phyloP scores from a whole-genome alignment of 2,888 invertebrate species.

The Heliconius charithonia region DNA sequence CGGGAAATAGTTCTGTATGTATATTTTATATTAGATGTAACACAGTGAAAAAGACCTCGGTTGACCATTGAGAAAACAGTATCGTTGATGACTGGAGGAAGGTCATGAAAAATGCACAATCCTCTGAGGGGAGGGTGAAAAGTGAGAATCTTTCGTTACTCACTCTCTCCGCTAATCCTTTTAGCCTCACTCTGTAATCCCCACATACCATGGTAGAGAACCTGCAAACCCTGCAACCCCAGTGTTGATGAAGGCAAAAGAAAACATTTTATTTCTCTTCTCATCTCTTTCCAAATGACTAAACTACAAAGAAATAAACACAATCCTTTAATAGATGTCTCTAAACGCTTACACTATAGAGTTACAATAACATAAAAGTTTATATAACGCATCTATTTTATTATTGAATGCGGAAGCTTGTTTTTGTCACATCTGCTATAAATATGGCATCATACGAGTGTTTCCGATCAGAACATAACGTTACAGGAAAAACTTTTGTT shows the following conservation, averaged over 20 bases:
- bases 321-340: too few relatives aligned
- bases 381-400: neutral
- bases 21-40: neutral
- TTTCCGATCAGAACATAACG: conserved; percentile 1
- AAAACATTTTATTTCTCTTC: too few relatives aligned
- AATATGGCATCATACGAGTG: conserved; percentile 11
- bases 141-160: neutral
- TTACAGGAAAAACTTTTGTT: conserved; percentile 7
- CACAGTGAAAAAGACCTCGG: too few relatives aligned
- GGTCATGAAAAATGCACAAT: neutral
- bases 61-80: neutral
- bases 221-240: too few relatives aligned
- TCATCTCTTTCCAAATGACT: too few relatives aligned
- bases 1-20: neutral
- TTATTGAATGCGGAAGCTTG: conserved; percentile 17
- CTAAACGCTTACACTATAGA: neutral
- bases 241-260: too few relatives aligned
- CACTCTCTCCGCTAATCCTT: neutral
- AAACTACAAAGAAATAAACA: too few relatives aligned
- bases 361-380: neutral
- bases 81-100: neutral
- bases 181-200: too few relatives aligned
- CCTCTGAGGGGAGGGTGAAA: neutral
- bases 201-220: too few relatives aligned
- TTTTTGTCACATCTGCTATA: conserved; percentile 24